Evolutionary conservation across 2,888 invertebrate genomes (phyloP).

Genomic region (Terebella lapidaria): DNA sequence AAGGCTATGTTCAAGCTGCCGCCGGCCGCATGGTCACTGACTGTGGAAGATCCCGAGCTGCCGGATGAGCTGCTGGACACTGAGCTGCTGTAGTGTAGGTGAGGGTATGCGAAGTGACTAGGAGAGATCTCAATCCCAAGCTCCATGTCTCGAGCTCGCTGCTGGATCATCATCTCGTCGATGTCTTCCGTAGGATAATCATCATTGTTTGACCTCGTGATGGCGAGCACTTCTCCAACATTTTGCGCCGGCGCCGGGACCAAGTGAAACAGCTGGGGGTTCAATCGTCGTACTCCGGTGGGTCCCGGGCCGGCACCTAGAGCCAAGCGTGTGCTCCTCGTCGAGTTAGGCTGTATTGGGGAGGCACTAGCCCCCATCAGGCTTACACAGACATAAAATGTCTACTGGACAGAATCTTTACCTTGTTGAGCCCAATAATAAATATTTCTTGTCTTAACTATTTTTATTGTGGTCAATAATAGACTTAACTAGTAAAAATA

Average conservation of each 20-base stretch:
- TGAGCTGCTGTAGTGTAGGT: constrained; percentile 3
- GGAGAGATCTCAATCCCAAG: constrained; percentile 41
- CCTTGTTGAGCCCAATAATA: too few species aligned
- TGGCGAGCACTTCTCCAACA: constrained; percentile 3
- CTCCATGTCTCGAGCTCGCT: constrained; percentile 69
- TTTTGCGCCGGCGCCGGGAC: constrained; percentile 17
- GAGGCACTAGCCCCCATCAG: neutral
- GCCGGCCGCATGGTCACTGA: neutral
- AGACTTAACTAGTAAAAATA: too few species aligned
- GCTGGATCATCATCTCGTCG: constrained; percentile 66
- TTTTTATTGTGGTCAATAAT: too few species aligned
- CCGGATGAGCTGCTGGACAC: neutral
- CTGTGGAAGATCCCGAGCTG: neutral
- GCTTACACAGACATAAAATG: too few species aligned
- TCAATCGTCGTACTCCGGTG: neutral
- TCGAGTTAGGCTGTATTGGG: constrained; percentile 3
- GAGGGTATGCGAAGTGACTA: constrained; percentile 6
- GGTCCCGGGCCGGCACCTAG: constrained; percentile 13
- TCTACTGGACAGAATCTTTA: too few species aligned
- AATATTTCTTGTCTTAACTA: too few species aligned
- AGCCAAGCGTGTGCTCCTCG: constrained; percentile 1
- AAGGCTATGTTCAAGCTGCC: constrained; percentile 25
- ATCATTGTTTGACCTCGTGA: constrained; percentile 7
- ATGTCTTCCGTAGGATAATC: constrained; percentile 61
- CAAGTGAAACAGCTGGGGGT: neutral